Evolutionary conservation across 2,113 vertebrate genomes (phyloP).

Genomic region (Leucosticte australis): DNA sequence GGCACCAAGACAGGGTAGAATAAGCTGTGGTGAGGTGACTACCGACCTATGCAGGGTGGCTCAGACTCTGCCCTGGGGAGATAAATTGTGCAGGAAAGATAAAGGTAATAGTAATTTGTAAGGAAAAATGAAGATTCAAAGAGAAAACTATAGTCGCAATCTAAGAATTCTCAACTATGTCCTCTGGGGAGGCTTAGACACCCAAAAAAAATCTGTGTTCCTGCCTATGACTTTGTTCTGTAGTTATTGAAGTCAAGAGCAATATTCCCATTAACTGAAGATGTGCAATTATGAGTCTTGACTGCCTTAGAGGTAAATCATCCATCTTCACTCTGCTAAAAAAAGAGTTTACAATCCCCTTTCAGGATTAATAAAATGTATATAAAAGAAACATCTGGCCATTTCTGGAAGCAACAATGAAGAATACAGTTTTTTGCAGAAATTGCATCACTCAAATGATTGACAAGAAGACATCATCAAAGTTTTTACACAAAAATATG

Average conservation of each 20-base stretch:
- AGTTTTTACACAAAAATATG: neutral
- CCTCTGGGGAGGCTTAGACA: neutral
- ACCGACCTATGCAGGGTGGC: neutral
- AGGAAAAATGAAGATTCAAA: neutral
- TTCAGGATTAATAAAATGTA: neutral
- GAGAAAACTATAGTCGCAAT: neutral
- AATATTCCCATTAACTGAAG: neutral
- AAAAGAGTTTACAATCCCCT: neutral
- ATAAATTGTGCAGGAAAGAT: neutral
- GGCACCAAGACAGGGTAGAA: neutral
- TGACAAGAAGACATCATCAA: neutral
- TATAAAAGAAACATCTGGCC: neutral
- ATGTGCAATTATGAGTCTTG: neutral
- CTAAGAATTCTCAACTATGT: neutral
- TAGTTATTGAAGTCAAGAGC: slow-evolving; percentile 6
- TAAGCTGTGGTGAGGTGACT: neutral
- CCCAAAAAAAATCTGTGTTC: neutral
- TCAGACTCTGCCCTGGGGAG: neutral
- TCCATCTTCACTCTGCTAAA: neutral
- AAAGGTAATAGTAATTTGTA: neutral
- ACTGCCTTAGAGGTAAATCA: neutral
- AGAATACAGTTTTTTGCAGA: neutral
- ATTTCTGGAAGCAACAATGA: neutral
- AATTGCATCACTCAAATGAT: neutral
- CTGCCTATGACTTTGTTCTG: neutral